Conservation (phyloP, 1,140 invertebrate genomes). For the Lasioglossum albipes region DNA sequence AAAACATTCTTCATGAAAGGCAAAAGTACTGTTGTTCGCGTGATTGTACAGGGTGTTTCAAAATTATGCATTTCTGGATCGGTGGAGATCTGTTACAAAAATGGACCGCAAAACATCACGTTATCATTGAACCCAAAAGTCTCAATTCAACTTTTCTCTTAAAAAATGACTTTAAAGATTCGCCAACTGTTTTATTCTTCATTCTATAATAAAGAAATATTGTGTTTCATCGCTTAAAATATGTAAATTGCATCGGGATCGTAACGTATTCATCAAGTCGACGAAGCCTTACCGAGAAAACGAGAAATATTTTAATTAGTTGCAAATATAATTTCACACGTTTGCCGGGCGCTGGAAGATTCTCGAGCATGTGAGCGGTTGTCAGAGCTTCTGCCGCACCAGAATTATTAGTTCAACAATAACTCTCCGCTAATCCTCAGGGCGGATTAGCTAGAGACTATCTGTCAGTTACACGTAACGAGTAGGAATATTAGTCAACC, state of each 20-base stretch:
- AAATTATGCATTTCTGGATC: no score
- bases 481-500: conserved; percentile 49
- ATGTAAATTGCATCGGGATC: neutral
- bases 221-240: no score
- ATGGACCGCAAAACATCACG: no score
- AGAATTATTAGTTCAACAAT: conserved; percentile 47
- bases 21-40: no score
- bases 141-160: no score
- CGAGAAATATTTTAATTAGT: neutral
- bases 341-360: neutral
- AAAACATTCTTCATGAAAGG: no score
- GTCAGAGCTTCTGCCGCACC: conserved; percentile 12
- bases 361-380: conserved; percentile 17
- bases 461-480: conserved; percentile 46
- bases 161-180: no score
- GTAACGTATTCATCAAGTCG: neutral
- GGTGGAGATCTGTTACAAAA: no score
- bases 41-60: no score
- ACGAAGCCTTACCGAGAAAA: neutral
- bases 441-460: conserved; percentile 42
- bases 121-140: no score
- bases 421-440: conserved; percentile 46
- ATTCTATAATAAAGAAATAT: no score
- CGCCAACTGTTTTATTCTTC: no score
- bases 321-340: neutral